Evolutionary conservation across 1,140 invertebrate genomes (phyloP).

Genomic region (Leptinotarsa texana): DNA sequence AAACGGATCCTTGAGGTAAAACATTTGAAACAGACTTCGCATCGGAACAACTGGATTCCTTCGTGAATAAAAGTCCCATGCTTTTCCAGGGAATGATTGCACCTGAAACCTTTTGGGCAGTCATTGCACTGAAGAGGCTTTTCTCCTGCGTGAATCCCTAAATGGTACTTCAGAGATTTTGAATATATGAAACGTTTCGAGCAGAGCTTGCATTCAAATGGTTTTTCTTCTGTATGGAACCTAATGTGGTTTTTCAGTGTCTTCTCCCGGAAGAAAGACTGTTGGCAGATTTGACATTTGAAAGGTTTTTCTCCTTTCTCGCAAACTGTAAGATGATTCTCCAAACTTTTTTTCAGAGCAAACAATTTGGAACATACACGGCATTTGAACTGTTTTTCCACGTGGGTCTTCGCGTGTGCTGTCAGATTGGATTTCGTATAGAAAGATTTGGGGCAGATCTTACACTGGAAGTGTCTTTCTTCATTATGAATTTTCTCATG

Average conservation of each 20-base stretch:
- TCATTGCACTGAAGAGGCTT: neutral
- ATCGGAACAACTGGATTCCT: neutral
- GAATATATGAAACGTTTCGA: neutral
- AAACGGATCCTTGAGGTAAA: neutral
- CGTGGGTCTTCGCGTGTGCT: neutral
- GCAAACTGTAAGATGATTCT: too few relatives aligned
- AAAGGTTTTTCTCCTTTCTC: too few relatives aligned
- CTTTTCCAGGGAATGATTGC: neutral
- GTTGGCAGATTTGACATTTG: too few relatives aligned
- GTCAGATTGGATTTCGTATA: neutral
- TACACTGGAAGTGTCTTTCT: constrained; percentile 6
- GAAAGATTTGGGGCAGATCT: constrained; percentile 6
- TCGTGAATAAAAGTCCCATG: neutral
- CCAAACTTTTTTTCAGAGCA: too few relatives aligned
- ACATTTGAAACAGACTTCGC: constrained; percentile 4
- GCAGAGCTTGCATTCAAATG: constrained; percentile 4
- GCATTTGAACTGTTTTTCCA: too few relatives aligned
- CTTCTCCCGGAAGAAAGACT: too few relatives aligned
- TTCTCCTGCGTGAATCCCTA: neutral
- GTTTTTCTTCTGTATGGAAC: neutral
- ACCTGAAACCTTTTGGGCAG: neutral
- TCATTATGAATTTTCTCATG: neutral
- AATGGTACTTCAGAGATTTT: neutral
- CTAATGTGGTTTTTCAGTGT: neutral
- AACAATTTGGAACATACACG: too few relatives aligned